phyloP scores from a whole-genome alignment of 2,797 vertebrate species.

The Pseudochirops corinnae region DNA sequence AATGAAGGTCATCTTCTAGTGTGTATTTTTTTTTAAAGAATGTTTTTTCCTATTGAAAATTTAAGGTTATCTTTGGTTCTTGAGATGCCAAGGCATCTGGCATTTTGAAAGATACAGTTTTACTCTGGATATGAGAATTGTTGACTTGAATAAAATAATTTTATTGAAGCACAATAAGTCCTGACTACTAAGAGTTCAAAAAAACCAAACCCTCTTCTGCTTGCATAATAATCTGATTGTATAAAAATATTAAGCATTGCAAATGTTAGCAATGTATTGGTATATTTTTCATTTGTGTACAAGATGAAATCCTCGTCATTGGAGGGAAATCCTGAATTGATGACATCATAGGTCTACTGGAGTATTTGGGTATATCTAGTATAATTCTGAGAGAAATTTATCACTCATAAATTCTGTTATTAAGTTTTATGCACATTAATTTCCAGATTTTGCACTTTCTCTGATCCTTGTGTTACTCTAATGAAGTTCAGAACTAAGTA shows the following conservation, averaged over 20 bases:
- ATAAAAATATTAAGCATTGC: background rate
- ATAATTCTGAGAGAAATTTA: constrained; percentile 5
- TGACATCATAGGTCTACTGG: background rate
- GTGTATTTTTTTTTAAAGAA: background rate
- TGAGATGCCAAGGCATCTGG: background rate
- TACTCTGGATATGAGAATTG: background rate
- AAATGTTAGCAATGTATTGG: constrained; percentile 6
- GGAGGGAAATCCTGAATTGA: background rate
- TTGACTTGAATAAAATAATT: constrained; percentile 5
- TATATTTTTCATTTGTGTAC: constrained; percentile 35
- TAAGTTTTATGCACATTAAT: constrained; percentile 35
- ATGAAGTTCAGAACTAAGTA: constrained; percentile 53
- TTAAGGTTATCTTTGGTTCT: background rate
- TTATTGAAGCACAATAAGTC: constrained; percentile 22
- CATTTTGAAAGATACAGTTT: background rate
- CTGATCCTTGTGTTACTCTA: constrained; percentile 45
- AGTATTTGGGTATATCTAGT: background rate
- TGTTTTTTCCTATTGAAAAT: too few relatives aligned
- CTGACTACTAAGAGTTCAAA: constrained; percentile 10
- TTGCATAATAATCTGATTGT: background rate
- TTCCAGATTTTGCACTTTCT: constrained; percentile 40
- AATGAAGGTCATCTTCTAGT: background rate
- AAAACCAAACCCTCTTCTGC: constrained; percentile 2
- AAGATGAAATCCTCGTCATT: background rate
- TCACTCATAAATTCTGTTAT: constrained; percentile 40